Conservation (phyloP, 2,113 vertebrate genomes). For the Pelusios castaneus region DNA sequence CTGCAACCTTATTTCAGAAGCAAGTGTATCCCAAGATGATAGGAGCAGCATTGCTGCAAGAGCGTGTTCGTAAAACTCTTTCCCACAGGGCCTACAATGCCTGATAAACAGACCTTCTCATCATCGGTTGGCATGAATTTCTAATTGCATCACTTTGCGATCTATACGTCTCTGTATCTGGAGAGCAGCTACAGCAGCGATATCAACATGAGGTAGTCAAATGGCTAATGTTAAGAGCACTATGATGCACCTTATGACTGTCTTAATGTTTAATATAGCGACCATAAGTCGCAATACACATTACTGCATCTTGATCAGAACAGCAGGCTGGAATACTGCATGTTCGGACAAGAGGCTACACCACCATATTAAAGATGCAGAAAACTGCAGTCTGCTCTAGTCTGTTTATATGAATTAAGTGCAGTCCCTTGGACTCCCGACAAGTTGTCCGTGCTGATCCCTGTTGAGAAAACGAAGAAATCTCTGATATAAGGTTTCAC, state of each 20-base stretch:
- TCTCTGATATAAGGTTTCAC: neutral
- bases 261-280: neutral
- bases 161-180: neutral
- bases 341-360: neutral
- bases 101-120: neutral
- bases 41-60: neutral
- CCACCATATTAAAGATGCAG: neutral
- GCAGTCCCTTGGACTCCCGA: neutral
- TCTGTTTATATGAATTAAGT: neutral
- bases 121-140: neutral
- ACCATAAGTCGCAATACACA: neutral
- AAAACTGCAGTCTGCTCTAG: neutral
- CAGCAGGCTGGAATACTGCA: neutral
- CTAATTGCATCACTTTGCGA: neutral
- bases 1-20: neutral
- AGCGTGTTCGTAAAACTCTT: neutral
- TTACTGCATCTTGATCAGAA: neutral
- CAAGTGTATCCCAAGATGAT: neutral
- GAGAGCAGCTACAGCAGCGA: neutral
- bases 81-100: neutral
- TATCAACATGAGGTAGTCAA: fast-evolving
- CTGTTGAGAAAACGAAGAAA: neutral
- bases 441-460: neutral
- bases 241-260: neutral
- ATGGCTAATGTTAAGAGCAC: neutral